These are phyloP conservation scores for Drosophila barbarae DNA, from an alignment of 2,888 invertebrate species.

Conservation along the genomic window DNA sequence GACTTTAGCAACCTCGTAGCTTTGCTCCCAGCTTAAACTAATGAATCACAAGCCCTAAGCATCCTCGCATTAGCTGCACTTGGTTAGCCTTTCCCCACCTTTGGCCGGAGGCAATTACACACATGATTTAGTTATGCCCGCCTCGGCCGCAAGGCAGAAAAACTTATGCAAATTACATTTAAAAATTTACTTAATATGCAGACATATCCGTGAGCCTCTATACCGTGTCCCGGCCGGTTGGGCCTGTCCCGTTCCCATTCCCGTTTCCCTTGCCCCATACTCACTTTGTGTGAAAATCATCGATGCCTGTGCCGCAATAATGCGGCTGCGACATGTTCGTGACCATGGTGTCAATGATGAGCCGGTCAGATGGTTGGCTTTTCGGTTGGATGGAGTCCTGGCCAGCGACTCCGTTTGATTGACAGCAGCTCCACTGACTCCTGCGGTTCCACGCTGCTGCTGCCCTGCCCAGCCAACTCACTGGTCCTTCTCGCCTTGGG, in stretches of 20 bases:
- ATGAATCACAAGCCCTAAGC: neutral
- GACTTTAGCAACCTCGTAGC: neutral
- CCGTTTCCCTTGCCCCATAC: conserved; percentile 34
- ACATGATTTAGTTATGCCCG: conserved; percentile 55
- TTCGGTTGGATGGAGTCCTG: conserved; percentile 1
- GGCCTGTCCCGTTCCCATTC: neutral
- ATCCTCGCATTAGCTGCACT: conserved; percentile 14
- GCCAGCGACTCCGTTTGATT: conserved; percentile 15
- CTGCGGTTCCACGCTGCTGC: conserved; percentile 32
- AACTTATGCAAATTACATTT: conserved; percentile 67
- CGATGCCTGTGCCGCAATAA: conserved; percentile 78
- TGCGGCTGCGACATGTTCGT: conserved; percentile 77
- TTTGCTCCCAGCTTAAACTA: neutral
- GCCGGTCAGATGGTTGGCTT: conserved; percentile 27
- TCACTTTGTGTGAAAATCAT: conserved; percentile 79
- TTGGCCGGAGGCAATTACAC: conserved; percentile 51
- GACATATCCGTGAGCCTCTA: conserved; percentile 23
- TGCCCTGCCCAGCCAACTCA: conserved; percentile 34
- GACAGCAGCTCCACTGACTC: conserved; percentile 31
- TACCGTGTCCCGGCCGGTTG: neutral
- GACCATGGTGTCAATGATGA: conserved; percentile 66
- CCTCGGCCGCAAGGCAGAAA: conserved; percentile 32
- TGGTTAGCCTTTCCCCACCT: conserved; percentile 4
- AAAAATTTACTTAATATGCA: conserved; percentile 65
- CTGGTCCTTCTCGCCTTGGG: neutral